Percentiles rank a stretch among this genome's conserved stretches.
These are phyloP conservation scores for Drosophila neoperkinsi DNA, from an alignment of 2,888 invertebrate genomes.

Conservation along the genomic window DNA sequence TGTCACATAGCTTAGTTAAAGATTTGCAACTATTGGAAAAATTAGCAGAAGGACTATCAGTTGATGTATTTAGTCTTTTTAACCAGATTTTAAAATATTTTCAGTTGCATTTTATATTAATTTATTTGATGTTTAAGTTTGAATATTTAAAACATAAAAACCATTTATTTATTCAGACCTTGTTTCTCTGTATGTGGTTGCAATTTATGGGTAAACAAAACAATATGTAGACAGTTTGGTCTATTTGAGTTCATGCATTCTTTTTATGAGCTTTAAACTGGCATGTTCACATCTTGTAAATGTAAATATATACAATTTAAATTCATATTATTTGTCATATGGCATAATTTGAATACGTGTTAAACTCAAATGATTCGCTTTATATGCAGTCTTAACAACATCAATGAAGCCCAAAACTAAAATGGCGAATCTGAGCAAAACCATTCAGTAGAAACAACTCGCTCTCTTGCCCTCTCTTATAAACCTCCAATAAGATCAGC, in stretches of 20 bases:
- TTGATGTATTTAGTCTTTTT: background rate
- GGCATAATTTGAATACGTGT: conserved; percentile 30
- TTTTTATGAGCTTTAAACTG: conserved; percentile 12
- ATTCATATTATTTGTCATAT: conserved; percentile 11
- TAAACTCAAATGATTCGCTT: conserved; percentile 23
- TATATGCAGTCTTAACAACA: conserved; percentile 26
- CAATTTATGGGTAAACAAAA: conserved; percentile 30
- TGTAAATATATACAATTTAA: conserved; percentile 10
- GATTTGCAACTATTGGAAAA: background rate
- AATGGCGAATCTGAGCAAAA: conserved; percentile 71
- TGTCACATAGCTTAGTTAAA: background rate
- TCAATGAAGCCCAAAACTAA: conserved; percentile 58
- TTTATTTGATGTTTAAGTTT: background rate
- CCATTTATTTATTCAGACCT: background rate
- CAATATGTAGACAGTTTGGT: background rate
- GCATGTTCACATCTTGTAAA: conserved; percentile 30
- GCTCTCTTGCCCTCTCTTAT: conserved; percentile 55
- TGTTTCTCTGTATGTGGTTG: conserved; percentile 18
- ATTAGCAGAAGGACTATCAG: background rate
- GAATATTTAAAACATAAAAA: background rate
- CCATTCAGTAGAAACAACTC: conserved; percentile 26
- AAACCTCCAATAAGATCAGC: conserved; percentile 73
- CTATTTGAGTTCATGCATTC: conserved; percentile 18
- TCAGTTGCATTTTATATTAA: background rate
- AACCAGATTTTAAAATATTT: background rate